Evolutionary conservation across 2,113 vertebrate species (phyloP).

Genomic region (Chaenogobius annularis): DNA sequence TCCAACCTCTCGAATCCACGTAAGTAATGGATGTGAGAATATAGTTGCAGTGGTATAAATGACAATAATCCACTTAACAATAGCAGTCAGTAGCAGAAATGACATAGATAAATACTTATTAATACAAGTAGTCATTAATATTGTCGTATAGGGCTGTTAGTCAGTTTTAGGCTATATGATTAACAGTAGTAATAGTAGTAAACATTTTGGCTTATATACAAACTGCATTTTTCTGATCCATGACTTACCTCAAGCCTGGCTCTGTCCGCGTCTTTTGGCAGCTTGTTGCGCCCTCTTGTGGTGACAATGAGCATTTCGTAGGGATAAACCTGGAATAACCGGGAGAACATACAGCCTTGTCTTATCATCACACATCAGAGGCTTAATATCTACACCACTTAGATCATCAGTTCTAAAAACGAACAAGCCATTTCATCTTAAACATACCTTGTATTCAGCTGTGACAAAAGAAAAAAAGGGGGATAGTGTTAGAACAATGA

Average conservation of each 20-base stretch:
- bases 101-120: not conserved
- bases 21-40: no score
- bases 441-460: constrained; percentile 92
- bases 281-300: constrained; percentile 90
- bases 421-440: constrained; percentile 6
- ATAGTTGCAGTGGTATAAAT: no score
- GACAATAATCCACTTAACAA: not conserved
- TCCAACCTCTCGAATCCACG: not conserved
- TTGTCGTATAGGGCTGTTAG: no score
- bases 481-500: constrained; percentile 24
- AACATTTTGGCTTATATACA: not conserved
- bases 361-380: not conserved
- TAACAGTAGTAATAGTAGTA: not conserved
- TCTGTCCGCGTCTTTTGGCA: constrained; percentile 95
- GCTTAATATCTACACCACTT: not conserved
- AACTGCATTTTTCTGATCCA: not conserved
- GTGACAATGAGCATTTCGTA: constrained; percentile 95
- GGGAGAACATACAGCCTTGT: not conserved
- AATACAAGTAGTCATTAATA: not conserved
- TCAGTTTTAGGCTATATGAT: no score
- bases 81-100: not conserved
- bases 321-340: constrained; percentile 84
- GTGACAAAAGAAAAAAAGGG: constrained; percentile 40
- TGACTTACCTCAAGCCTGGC: constrained; percentile 89
- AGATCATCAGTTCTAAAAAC: not conserved